Conservation (phyloP, 2,888 invertebrate genomes). For the Isotomurus palustris region DNA sequence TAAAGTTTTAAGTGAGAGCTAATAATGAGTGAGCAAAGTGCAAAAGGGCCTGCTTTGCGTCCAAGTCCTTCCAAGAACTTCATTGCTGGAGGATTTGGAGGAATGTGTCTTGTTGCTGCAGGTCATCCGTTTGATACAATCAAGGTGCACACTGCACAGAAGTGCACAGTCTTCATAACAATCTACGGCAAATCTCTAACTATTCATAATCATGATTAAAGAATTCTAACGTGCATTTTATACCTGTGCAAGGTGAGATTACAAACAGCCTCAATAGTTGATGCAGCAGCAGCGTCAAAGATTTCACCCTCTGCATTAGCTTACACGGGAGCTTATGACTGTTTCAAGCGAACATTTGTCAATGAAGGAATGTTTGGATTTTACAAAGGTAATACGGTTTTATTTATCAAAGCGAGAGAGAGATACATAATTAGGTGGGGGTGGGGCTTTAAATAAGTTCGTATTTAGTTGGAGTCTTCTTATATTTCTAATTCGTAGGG, state of each 20-base stretch:
- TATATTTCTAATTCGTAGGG: not conserved
- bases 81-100: slow-evolving; percentile 91
- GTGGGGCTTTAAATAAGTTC: too few species aligned
- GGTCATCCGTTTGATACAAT: slow-evolving; percentile 97
- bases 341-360: slow-evolving; percentile 7
- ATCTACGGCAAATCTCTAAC: too few species aligned
- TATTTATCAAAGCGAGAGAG: too few species aligned
- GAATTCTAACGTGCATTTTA: too few species aligned
- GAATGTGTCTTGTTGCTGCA: slow-evolving; percentile 85
- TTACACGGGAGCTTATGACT: slow-evolving; percentile 9
- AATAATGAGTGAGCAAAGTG: not conserved
- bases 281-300: not conserved
- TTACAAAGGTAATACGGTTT: slow-evolving; percentile 16
- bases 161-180: too few species aligned
- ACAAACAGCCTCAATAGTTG: slow-evolving; percentile 3
- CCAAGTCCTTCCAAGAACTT: slow-evolving; percentile 59
- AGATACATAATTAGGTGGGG: too few species aligned
- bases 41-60: too few species aligned
- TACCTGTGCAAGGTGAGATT: slow-evolving; percentile 7
- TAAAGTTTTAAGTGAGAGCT: not conserved
- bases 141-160: slow-evolving; percentile 47
- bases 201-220: not conserved
- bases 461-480: too few species aligned
- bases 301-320: not conserved
- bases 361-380: slow-evolving; percentile 19